A percentile compares a stretch with the other conserved stretches of the same genome.
These are phyloP conservation scores for Torymus aiolomorphi DNA, from an alignment of 2,888 invertebrate species.

Conservation along the genomic window DNA sequence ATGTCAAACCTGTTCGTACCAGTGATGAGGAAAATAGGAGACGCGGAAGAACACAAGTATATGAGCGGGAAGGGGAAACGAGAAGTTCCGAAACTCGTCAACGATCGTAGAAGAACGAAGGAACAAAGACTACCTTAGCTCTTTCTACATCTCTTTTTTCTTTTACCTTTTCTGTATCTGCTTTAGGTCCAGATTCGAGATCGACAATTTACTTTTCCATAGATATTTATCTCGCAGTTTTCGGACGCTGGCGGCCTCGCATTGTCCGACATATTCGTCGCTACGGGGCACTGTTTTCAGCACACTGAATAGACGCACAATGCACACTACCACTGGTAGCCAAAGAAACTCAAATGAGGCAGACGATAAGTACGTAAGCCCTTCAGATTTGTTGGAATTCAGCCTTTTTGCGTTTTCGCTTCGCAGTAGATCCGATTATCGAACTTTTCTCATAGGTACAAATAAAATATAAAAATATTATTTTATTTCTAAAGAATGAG, in stretches of 20 bases:
- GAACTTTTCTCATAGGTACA: constrained; percentile 22
- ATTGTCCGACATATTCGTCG: constrained; percentile 58
- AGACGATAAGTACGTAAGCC: constrained; percentile 24
- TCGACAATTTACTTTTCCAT: constrained; percentile 68
- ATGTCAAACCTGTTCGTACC: constrained; percentile 62
- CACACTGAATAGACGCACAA: constrained; percentile 64
- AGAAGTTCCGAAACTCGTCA: constrained; percentile 62
- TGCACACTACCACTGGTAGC: constrained; percentile 33
- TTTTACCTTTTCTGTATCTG: constrained; percentile 2
- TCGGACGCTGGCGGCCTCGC: constrained; percentile 48
- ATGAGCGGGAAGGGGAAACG: constrained; percentile 42
- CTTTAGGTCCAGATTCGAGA: constrained; percentile 53
- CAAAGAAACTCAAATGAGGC: constrained; percentile 31
- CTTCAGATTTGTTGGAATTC: constrained; percentile 31
- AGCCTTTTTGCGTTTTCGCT: not conserved
- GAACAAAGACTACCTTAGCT: constrained; percentile 59
- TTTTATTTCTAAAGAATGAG: not conserved
- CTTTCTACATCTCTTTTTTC: not conserved
- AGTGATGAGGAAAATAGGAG: constrained; percentile 31
- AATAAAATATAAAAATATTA: not conserved
- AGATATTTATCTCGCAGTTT: constrained; percentile 70
- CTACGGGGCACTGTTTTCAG: constrained; percentile 49
- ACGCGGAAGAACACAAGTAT: constrained; percentile 33
- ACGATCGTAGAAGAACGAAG: constrained; percentile 57
- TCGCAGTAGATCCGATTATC: not conserved